These are phyloP conservation scores for Drosophila subsilvestris DNA, from an alignment of 2,888 invertebrate genomes.

Conservation along the genomic window DNA sequence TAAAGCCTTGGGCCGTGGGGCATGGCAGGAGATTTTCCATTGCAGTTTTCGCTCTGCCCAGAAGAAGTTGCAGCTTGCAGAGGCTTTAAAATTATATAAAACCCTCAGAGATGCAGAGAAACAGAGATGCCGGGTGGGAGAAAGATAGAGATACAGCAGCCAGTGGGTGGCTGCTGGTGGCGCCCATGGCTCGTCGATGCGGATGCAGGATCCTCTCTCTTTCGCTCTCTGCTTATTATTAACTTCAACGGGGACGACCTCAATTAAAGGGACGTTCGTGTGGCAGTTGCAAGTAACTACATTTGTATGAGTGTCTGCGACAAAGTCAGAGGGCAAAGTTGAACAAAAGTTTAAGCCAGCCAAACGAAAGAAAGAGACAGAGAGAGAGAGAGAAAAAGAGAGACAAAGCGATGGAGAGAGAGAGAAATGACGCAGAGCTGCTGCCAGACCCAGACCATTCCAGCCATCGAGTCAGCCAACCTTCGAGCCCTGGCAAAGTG, in stretches of 20 bases:
- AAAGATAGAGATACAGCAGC: not conserved
- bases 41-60: constrained; percentile 13
- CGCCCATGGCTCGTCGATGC: not conserved
- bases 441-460: constrained; percentile 4
- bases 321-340: constrained; percentile 81
- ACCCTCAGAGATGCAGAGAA: not conserved
- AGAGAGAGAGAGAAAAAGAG: constrained; percentile 2
- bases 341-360: constrained; percentile 73
- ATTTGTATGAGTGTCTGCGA: constrained; percentile 24
- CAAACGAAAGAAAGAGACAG: constrained; percentile 24
- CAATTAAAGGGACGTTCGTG: constrained; percentile 76
- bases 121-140: not conserved
- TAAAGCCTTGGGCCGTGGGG: constrained; percentile 49
- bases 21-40: constrained; percentile 14
- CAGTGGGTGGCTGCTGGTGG: constrained; percentile 49
- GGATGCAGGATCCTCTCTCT: not conserved
- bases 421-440: constrained; percentile 72
- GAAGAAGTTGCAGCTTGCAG: constrained; percentile 31
- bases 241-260: constrained; percentile 82
- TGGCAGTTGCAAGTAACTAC: constrained; percentile 1
- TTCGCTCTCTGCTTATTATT: constrained; percentile 35
- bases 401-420: constrained; percentile 6
- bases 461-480: not conserved
- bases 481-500: constrained; percentile 53
- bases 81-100: constrained; percentile 72